These are phyloP conservation scores for Labroides dimidiatus DNA, from an alignment of 2,797 vertebrate genomes.

Conservation along the genomic window DNA sequence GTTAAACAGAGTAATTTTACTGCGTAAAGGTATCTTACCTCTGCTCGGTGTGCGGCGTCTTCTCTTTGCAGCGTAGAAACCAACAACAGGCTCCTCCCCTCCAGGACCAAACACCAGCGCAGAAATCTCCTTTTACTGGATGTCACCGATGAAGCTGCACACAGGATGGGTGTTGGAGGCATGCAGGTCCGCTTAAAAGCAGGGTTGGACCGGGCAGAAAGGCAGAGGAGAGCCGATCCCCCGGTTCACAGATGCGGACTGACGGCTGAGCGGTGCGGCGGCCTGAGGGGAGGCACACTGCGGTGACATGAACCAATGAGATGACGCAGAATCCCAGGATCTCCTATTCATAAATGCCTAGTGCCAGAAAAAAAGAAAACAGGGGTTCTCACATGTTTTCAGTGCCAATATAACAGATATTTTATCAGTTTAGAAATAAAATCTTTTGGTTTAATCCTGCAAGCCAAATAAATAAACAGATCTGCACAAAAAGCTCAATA, in stretches of 20 bases:
- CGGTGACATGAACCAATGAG: slow-evolving; percentile 70
- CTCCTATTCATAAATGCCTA: slow-evolving; percentile 60
- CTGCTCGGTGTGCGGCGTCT: slow-evolving; percentile 74
- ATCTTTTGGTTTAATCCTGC: too few species aligned
- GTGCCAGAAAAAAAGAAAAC: slow-evolving; percentile 6
- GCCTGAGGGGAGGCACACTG: slow-evolving; percentile 68
- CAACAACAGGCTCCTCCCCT: slow-evolving; percentile 83
- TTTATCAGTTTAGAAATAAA: too few species aligned
- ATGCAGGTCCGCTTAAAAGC: slow-evolving; percentile 17
- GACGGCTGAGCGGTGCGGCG: slow-evolving; percentile 33
- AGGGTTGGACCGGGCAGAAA: slow-evolving; percentile 8
- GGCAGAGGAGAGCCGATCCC: slow-evolving; percentile 58
- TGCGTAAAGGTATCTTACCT: slow-evolving; percentile 79
- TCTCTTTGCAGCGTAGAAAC: slow-evolving; percentile 76
- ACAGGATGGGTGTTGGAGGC: slow-evolving; percentile 15
- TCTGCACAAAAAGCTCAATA: too few species aligned
- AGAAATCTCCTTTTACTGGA: slow-evolving; percentile 50
- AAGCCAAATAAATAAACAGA: too few species aligned
- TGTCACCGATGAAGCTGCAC: slow-evolving; percentile 30
- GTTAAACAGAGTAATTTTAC: slow-evolving; percentile 54
- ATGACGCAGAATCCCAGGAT: slow-evolving; percentile 75
- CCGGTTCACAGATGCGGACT: slow-evolving; percentile 24
- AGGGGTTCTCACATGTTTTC: not conserved
- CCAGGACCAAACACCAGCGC: slow-evolving; percentile 67
- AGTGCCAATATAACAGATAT: not conserved